These are phyloP conservation scores for Drosophila histrio DNA, from an alignment of 2,888 invertebrate species.

Conservation along the genomic window DNA sequence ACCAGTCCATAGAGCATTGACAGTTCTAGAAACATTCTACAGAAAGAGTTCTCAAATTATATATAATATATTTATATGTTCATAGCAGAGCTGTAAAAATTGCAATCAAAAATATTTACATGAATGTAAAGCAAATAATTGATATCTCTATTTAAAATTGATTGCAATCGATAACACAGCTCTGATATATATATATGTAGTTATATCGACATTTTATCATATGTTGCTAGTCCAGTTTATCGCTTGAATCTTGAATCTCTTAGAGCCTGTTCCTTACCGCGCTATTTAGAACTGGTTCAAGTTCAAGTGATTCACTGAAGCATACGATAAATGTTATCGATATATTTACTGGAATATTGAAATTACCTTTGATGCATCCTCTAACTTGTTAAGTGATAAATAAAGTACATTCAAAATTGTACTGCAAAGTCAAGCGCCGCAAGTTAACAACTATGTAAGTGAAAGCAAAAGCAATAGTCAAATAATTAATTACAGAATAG, in stretches of 20 bases:
- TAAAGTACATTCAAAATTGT: constrained; percentile 23
- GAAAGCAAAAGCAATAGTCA: constrained; percentile 21
- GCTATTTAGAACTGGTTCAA: background rate
- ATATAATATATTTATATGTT: background rate
- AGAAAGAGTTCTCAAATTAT: background rate
- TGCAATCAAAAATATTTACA: too few relatives aligned
- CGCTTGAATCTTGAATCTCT: background rate
- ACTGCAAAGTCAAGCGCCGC: constrained; percentile 24
- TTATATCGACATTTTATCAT: background rate
- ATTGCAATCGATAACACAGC: too few relatives aligned
- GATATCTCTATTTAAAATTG: too few relatives aligned
- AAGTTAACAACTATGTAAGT: background rate
- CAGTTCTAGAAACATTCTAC: background rate
- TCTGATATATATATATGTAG: background rate
- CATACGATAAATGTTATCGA: too few relatives aligned
- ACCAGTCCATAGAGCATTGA: background rate
- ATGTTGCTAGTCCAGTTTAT: background rate
- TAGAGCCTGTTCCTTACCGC: background rate
- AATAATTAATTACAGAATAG: background rate
- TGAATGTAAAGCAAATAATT: too few relatives aligned
- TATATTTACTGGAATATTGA: background rate
- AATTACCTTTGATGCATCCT: constrained; percentile 17
- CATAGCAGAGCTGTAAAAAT: too few relatives aligned
- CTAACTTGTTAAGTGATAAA: constrained; percentile 23
- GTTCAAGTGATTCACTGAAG: too few relatives aligned